phyloP scores from a whole-genome alignment of 2,797 vertebrate genomes.

The Silurus aristotelis region DNA sequence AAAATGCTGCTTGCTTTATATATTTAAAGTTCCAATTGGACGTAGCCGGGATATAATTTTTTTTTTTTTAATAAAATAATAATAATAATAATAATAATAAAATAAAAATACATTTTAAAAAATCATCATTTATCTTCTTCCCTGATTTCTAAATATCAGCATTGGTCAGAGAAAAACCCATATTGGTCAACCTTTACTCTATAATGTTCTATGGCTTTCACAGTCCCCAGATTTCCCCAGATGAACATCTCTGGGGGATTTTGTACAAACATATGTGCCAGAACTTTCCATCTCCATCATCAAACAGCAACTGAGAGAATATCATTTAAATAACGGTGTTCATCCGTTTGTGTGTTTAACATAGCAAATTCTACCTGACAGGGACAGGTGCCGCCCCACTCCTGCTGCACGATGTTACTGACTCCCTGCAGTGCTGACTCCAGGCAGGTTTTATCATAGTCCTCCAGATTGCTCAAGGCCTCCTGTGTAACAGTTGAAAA shows the following conservation, averaged over 20 bases:
- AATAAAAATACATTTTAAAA: too few relatives aligned
- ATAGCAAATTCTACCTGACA: conserved; percentile 84
- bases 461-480: conserved; percentile 91
- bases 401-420: conserved; percentile 92
- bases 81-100: too few relatives aligned
- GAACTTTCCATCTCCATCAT: neutral
- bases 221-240: neutral
- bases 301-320: neutral
- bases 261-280: neutral
- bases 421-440: conserved; percentile 90
- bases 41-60: too few relatives aligned
- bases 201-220: neutral
- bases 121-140: too few relatives aligned
- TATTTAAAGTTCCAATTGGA: too few relatives aligned
- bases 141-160: too few relatives aligned
- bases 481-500: conserved; percentile 75
- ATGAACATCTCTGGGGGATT: neutral
- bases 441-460: conserved; percentile 97
- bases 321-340: neutral
- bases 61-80: too few relatives aligned
- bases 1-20: too few relatives aligned
- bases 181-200: neutral
- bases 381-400: conserved; percentile 93
- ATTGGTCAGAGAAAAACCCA: too few relatives aligned
- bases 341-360: neutral